Evolutionary conservation across 2,113 vertebrate genomes (phyloP).

Genomic region (Festucalex cinctus): DNA sequence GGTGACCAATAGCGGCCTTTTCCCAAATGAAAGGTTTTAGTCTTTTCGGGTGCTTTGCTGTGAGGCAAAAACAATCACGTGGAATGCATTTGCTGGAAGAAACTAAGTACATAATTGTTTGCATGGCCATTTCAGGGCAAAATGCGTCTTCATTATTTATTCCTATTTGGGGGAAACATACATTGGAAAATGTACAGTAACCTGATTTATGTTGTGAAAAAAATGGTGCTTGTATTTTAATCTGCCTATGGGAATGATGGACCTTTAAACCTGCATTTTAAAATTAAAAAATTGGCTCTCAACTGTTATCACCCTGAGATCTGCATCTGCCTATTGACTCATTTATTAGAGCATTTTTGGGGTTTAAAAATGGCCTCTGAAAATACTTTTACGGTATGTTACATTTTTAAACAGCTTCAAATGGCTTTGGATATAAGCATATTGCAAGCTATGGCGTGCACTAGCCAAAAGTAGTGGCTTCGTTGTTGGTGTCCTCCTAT

Average conservation of each 20-base stretch:
- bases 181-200: slow-evolving; percentile 68
- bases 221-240: slow-evolving; percentile 52
- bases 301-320: no score
- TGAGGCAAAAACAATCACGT: slow-evolving; percentile 77
- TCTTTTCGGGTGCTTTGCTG: slow-evolving; percentile 77
- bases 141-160: slow-evolving; percentile 83
- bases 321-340: no score
- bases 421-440: no score
- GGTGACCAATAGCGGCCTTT: slow-evolving; percentile 82
- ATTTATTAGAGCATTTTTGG: no score
- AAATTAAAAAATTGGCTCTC: no score
- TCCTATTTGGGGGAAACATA: slow-evolving; percentile 71
- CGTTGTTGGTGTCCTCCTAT: no score
- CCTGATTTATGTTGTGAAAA: slow-evolving; percentile 55
- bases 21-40: slow-evolving; percentile 83
- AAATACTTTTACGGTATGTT: no score
- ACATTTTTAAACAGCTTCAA: no score
- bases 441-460: no score
- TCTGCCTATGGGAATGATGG: slow-evolving; percentile 61
- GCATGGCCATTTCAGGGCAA: slow-evolving; percentile 78
- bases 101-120: slow-evolving; percentile 85
- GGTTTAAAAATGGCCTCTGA: no score
- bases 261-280: not conserved
- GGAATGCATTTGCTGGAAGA: slow-evolving; percentile 82
- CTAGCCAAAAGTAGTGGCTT: no score